Conservation (phyloP, 2,113 vertebrate species). For the Rhea americana region DNA sequence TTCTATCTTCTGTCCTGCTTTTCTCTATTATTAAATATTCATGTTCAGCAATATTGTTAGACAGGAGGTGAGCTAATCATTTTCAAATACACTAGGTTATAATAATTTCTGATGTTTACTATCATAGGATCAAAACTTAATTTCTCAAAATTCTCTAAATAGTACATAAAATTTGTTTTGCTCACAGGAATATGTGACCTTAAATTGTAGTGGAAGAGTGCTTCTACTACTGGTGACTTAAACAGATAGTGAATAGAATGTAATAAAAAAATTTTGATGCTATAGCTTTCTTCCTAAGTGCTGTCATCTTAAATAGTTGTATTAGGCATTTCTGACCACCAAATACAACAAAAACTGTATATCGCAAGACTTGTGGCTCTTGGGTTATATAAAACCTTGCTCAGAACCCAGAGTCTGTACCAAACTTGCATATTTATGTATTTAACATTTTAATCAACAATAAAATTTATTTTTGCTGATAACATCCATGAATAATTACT, state of each 20-base stretch:
- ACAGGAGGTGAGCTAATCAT: neutral
- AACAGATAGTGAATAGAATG: neutral
- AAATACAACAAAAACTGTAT: neutral
- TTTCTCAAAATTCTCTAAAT: neutral
- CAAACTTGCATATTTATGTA: neutral
- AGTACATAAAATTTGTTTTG: neutral
- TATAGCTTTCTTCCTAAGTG: neutral
- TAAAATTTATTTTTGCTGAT: neutral
- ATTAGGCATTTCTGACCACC: neutral
- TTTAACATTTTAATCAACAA: neutral
- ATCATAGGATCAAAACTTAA: neutral
- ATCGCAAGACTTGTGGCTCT: neutral
- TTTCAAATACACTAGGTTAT: neutral
- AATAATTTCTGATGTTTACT: neutral
- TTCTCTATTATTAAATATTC: neutral
- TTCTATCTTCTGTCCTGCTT: conserved; percentile 8
- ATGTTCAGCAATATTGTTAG: conserved; percentile 19
- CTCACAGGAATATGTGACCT: neutral
- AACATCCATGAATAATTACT: neutral
- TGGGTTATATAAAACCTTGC: neutral
- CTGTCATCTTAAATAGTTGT: neutral
- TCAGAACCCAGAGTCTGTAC: conserved; percentile 12
- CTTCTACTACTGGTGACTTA: neutral
- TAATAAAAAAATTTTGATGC: neutral
- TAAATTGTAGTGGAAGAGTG: neutral